Conservation (phyloP, 2,888 invertebrate species). For the Augochlorella aurata region DNA sequence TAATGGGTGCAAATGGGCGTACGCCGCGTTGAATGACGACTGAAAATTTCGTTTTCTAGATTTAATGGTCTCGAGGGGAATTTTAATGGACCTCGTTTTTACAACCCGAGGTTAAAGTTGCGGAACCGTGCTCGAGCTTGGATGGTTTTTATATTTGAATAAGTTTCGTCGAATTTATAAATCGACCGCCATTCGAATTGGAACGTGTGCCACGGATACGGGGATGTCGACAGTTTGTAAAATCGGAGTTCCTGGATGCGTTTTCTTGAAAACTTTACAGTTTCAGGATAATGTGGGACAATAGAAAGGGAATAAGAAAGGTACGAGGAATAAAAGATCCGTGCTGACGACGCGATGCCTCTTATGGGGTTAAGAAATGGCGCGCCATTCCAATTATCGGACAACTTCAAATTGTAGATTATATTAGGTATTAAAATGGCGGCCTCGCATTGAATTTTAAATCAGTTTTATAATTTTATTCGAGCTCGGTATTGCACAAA, state of each 20-base stretch:
- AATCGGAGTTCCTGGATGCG: not conserved
- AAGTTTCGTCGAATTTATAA: not conserved
- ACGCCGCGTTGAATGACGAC: not conserved
- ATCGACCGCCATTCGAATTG: not conserved
- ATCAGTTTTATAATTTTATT: not conserved
- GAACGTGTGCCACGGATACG: not conserved
- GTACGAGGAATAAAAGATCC: not conserved
- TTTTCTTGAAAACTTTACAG: not conserved
- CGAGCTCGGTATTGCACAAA: not conserved
- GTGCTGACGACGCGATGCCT: not conserved
- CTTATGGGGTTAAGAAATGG: constrained; percentile 9
- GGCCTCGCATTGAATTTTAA: constrained; percentile 5
- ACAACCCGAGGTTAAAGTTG: not conserved
- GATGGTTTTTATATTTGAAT: not conserved
- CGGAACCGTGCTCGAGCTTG: not conserved
- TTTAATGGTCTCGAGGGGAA: not conserved
- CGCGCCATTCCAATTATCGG: constrained; percentile 4
- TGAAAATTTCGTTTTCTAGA: not conserved
- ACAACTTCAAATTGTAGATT: constrained; percentile 13
- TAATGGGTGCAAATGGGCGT: not conserved
- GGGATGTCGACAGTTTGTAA: not conserved
- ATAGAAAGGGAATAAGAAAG: constrained; percentile 1
- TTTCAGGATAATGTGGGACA: not conserved
- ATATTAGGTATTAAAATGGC: constrained; percentile 11
- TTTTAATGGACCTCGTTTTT: not conserved